Base-by-base conservation (phyloP, 35 echinoderm and acorn worm genomes). In the Apostichopus parvimensis region DNA sequence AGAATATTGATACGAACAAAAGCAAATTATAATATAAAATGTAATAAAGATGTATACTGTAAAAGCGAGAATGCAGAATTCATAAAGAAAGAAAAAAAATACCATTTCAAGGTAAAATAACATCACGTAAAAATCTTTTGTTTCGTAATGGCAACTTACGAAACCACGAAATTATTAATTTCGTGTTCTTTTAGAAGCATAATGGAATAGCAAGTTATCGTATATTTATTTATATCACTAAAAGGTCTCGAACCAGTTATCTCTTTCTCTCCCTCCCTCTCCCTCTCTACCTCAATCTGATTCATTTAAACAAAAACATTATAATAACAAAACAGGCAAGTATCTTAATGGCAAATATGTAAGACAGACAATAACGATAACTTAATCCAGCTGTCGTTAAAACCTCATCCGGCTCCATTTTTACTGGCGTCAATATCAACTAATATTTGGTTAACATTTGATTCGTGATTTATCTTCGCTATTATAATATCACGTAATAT, bases 301-400 rank as follows among this genome's bases (percentile, higher is more conserved):
- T 14, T 68, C 18, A 68, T 45, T 45, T 0, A 45, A 45, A 34
- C n/a, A 34, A 45, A 45, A 45, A 4, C 3, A 45, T 45, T 4
- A 45, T 45, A 3, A 45, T 45, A 45, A 45, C 34, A 45, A 45
- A 45, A 45, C 64, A 68, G 18, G 11, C 64, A 80, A 56, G 54
- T 12, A 82, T 82, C 18, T 54, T 56, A 82, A 82, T 55, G 45
- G 52, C 79, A 54, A 24, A 15, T 56, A 56, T 15, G 54, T n/a
- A 25, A 56, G 21, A 82, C 79, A 54, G 26, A 56, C 34, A 82
- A 55, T 9, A 55, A 82, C 52, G 13, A 82, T 55, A 82, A 82
- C 79, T 82, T 54, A 82, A 82, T 82, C 79, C 79, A 82, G 12
- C 79, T 53, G 53, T 82, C 52, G 55, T 82, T 82, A 82, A 55